Evolutionary conservation across 2,113 vertebrate genomes (phyloP).

Genomic region (Enhydra lutris): DNA sequence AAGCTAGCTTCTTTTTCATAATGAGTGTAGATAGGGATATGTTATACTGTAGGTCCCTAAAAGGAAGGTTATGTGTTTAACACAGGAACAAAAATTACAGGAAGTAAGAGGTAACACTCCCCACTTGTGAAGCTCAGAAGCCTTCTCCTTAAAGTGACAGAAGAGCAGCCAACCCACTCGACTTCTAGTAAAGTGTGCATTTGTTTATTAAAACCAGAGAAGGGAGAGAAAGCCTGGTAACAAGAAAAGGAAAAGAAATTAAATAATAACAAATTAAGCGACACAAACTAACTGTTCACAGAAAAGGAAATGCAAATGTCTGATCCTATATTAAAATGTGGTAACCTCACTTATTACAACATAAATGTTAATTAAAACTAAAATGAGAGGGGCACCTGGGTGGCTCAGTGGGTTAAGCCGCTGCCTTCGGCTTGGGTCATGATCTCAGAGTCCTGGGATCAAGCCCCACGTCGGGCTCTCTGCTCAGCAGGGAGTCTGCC

Average conservation of each 20-base stretch:
- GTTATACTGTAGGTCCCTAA: not conserved
- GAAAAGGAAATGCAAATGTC: not conserved
- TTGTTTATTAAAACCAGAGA: not conserved
- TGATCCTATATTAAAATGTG: not conserved
- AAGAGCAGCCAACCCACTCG: not conserved
- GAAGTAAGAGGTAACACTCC: not conserved
- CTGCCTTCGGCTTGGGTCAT: too few relatives aligned
- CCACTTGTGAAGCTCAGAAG: not conserved
- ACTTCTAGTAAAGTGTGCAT: not conserved
- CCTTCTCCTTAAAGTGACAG: not conserved
- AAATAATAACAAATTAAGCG: not conserved
- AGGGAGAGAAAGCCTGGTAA: not conserved
- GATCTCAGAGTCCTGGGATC: too few relatives aligned
- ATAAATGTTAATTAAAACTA: not conserved
- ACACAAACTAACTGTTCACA: not conserved
- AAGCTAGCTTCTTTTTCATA: slow-evolving; percentile 4
- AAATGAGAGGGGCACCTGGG: too few relatives aligned
- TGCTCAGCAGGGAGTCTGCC: too few relatives aligned
- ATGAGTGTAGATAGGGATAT: not conserved
- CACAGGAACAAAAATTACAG: not conserved
- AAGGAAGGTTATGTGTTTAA: not conserved
- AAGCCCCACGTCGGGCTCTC: too few relatives aligned
- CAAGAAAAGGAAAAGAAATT: not conserved
- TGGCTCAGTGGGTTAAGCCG: too few relatives aligned
- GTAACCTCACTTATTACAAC: not conserved